Percentiles rank a stretch among this genome's conserved stretches.
Evolutionary conservation across 2,797 vertebrate genomes (phyloP).

Genomic region (Danionella dracula): DNA sequence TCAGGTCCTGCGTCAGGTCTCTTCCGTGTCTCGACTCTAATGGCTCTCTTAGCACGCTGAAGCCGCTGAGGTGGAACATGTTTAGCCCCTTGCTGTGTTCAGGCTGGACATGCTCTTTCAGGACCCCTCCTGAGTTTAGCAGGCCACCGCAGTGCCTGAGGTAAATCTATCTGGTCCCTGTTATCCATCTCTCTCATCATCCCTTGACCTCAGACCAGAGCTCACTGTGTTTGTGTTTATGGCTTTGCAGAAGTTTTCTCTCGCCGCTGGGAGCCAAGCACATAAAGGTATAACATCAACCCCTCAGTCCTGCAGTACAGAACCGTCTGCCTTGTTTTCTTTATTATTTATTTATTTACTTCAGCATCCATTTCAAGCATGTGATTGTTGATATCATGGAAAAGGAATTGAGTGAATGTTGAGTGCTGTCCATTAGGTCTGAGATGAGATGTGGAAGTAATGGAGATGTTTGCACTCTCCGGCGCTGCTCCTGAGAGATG

Average conservation of each 20-base stretch:
- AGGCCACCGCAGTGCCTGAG: slow-evolving; percentile 44
- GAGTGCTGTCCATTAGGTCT: slow-evolving; percentile 61
- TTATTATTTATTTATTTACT: slow-evolving; percentile 7
- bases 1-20: slow-evolving; percentile 60
- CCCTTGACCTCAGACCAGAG: slow-evolving; percentile 14
- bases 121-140: slow-evolving; percentile 57
- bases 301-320: slow-evolving; percentile 21
- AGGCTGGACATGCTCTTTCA: slow-evolving; percentile 57
- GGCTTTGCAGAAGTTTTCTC: slow-evolving; percentile 13
- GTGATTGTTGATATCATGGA: slow-evolving; percentile 56
- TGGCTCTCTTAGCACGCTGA: slow-evolving; percentile 66
- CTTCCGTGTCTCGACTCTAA: slow-evolving; percentile 58
- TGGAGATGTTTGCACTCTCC: slow-evolving; percentile 47
- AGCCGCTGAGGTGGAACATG: slow-evolving; percentile 68
- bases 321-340: slow-evolving; percentile 32
- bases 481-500: slow-evolving; percentile 47
- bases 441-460: slow-evolving; percentile 57
- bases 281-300: slow-evolving; percentile 36
- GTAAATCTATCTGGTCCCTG: slow-evolving; percentile 41
- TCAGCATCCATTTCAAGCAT: slow-evolving; percentile 44
- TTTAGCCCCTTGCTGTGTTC: slow-evolving; percentile 75
- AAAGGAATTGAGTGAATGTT: slow-evolving; percentile 63
- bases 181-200: slow-evolving; percentile 35
- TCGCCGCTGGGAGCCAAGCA: slow-evolving; percentile 15
- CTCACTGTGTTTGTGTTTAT: slow-evolving; percentile 53